A percentile compares a stretch with the other conserved stretches of the same genome.
Conservation (phyloP, 2,113 vertebrate genomes). For the Nothocercus nigrocapillus region DNA sequence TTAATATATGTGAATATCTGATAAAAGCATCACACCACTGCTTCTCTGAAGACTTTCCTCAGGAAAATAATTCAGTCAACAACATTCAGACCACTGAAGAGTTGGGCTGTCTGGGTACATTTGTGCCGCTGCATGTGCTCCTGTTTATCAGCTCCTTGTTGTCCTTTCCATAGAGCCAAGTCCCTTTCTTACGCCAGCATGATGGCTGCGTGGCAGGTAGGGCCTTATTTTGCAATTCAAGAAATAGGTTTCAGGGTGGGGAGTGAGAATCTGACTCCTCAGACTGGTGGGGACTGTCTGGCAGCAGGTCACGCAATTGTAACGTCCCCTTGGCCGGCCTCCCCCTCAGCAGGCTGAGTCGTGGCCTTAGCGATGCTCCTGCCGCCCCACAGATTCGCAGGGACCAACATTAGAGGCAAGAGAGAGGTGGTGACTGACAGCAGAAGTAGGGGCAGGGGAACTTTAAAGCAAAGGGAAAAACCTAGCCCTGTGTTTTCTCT, state of each 20-base stretch:
- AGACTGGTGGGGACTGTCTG: background rate
- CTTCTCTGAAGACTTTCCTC: slow-evolving; percentile 32
- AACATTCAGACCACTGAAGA: background rate
- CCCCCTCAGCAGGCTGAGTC: background rate
- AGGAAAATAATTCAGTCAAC: slow-evolving; percentile 4
- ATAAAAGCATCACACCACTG: background rate
- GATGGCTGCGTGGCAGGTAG: background rate
- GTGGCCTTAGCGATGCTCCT: background rate
- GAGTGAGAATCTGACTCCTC: background rate
- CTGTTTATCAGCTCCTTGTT: slow-evolving; percentile 32
- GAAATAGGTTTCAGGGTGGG: background rate
- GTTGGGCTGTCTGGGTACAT: background rate
- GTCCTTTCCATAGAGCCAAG: background rate
- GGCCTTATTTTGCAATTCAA: slow-evolving; percentile 2
- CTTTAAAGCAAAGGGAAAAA: background rate
- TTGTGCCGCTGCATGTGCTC: background rate
- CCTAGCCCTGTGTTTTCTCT: background rate
- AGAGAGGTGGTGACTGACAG: slow-evolving; percentile 1
- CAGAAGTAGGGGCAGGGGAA: background rate
- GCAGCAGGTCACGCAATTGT: background rate
- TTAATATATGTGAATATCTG: background rate
- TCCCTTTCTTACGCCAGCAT: background rate
- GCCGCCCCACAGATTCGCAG: background rate
- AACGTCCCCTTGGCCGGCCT: background rate
- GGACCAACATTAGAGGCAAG: background rate